These are phyloP conservation scores for Sander lucioperca DNA, from an alignment of 2,113 vertebrate species.

Conservation along the genomic window DNA sequence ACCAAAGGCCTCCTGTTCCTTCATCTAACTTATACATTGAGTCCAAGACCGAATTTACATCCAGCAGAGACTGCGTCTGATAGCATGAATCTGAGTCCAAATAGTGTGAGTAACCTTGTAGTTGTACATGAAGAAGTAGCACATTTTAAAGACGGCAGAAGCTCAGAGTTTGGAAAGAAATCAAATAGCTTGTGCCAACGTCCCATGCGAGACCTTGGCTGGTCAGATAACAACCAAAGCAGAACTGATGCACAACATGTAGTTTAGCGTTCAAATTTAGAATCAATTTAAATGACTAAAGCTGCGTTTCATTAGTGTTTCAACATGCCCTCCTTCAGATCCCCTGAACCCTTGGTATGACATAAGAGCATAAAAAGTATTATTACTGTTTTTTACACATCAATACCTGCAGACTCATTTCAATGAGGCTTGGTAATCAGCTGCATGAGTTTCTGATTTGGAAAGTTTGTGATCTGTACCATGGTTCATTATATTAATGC, in stretches of 20 bases:
- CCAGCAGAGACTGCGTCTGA: constrained; percentile 22
- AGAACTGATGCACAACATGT: neutral
- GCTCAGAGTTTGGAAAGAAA: neutral
- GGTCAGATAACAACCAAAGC: neutral
- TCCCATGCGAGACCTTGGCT: neutral
- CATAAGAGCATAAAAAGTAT: no score
- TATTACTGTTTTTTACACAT: no score
- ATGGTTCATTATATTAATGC: no score
- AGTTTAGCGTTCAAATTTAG: neutral
- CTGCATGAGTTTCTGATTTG: no score
- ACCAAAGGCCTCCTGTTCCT: constrained; percentile 42
- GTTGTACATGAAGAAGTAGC: constrained; percentile 7
- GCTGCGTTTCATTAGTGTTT: no score
- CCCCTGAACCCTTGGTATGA: no score
- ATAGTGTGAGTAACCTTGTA: constrained; percentile 34
- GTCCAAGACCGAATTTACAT: constrained; percentile 45
- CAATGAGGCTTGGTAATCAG: no score
- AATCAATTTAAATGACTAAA: neutral
- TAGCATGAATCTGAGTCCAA: neutral
- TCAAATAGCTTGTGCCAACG: neutral
- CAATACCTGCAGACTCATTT: no score
- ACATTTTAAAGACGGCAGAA: constrained; percentile 18
- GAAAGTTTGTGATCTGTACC: no score
- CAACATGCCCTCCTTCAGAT: no score
- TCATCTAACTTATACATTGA: neutral